Evolutionary conservation across 2,797 vertebrate genomes (phyloP).

Genomic region (Danio choprae): DNA sequence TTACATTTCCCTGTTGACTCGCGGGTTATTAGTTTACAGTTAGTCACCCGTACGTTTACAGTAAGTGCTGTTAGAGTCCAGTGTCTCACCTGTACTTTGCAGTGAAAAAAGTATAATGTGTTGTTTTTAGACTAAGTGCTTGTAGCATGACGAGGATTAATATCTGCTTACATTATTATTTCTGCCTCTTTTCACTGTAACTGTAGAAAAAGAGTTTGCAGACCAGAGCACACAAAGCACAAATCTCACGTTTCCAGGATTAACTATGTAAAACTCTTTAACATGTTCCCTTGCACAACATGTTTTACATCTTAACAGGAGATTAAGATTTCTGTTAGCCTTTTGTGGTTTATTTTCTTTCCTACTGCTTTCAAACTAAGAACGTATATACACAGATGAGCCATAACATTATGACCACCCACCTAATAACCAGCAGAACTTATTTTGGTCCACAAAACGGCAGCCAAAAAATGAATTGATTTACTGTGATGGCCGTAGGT

Average conservation of each 20-base stretch:
- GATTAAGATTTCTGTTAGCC: constrained; percentile 4
- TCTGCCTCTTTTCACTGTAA: not conserved
- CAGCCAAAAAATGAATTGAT: too few species aligned
- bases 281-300: not conserved
- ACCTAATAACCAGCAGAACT: too few species aligned
- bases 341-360: not conserved
- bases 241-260: constrained; percentile 10
- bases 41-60: not conserved
- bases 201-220: not conserved
- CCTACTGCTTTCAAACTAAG: not conserved
- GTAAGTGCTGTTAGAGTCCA: not conserved
- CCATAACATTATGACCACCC: too few species aligned
- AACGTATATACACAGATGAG: not conserved
- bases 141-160: not conserved
- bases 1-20: not conserved
- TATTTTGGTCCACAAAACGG: too few species aligned
- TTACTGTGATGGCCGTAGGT: too few species aligned
- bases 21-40: constrained; percentile 11
- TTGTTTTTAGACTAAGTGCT: not conserved
- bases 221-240: not conserved
- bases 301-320: not conserved
- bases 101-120: not conserved
- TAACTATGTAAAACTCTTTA: constrained; percentile 16
- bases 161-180: constrained; percentile 2
- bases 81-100: not conserved